Percentiles rank a stretch among this genome's conserved stretches.
These are phyloP conservation scores for Patella ulyssiponensis DNA, from an alignment of 2,888 invertebrate species.

Conservation along the genomic window DNA sequence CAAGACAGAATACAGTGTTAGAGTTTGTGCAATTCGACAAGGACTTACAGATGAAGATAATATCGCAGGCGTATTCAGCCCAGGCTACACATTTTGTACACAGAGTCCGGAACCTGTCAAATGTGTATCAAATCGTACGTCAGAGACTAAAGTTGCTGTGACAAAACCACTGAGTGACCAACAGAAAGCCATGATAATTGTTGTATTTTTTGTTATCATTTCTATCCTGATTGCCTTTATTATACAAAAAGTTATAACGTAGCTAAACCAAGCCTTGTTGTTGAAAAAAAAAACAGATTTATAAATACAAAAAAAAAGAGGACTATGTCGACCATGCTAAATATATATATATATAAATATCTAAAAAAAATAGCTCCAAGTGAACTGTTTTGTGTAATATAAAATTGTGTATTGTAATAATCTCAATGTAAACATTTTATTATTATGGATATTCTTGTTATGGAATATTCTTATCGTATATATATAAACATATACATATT, in stretches of 20 bases:
- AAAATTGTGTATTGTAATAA: no score
- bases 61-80: conserved; percentile 82
- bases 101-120: conserved; percentile 61
- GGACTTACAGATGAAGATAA: conserved; percentile 75
- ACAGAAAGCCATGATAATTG: conserved; percentile 79
- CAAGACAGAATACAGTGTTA: conserved; percentile 83
- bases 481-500: no score
- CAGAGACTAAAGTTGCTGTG: conserved; percentile 44
- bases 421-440: no score
- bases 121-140: conserved; percentile 36
- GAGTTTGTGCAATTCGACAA: conserved; percentile 84
- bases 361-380: no score
- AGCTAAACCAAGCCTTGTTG: no score
- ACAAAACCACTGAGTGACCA: conserved; percentile 74
- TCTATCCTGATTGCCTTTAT: conserved; percentile 78
- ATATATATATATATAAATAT: no score
- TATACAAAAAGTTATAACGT: conserved; percentile 72
- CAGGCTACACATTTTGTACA: conserved; percentile 77
- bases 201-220: conserved; percentile 77
- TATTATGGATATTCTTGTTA: no score
- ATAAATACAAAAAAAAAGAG: no score
- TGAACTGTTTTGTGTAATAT: no score
- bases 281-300: no score
- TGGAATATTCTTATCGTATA: no score
- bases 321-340: no score